These are phyloP conservation scores for Acanthosepion pharaonis DNA, from an alignment of 2,888 invertebrate genomes.

Conservation along the genomic window DNA sequence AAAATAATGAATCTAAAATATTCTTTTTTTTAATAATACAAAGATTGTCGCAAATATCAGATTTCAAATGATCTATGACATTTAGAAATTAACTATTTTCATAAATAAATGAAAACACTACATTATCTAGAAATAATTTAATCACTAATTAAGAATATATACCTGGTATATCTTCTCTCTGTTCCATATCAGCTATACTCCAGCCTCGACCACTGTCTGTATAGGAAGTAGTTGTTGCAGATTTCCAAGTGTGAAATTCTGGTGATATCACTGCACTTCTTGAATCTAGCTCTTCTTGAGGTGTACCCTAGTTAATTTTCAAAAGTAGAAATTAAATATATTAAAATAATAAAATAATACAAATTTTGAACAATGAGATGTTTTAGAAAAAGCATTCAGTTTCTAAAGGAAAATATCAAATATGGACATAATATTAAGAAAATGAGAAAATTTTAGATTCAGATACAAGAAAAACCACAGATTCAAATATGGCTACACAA, in stretches of 20 bases:
- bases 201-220: conserved; percentile 4
- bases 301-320: background rate
- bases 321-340: background rate
- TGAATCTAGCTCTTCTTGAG: background rate
- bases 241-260: background rate
- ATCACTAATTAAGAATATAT: background rate
- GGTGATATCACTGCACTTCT: background rate
- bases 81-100: too few species aligned
- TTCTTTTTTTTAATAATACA: too few species aligned
- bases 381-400: too few species aligned
- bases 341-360: background rate
- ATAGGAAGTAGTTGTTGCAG: background rate
- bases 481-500: too few species aligned
- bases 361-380: background rate
- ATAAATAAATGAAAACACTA: too few species aligned
- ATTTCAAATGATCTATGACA: too few species aligned
- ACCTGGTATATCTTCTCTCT: conserved; percentile 6
- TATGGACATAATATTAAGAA: too few species aligned
- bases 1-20: too few species aligned
- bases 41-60: too few species aligned
- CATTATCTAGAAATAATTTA: too few species aligned
- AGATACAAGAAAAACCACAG: too few species aligned
- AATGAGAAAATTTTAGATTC: too few species aligned
- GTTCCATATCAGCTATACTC: conserved; percentile 1
- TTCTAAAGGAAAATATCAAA: background rate